Conservation (phyloP, 2,888 invertebrate species). For the Meandrusa payeni region DNA sequence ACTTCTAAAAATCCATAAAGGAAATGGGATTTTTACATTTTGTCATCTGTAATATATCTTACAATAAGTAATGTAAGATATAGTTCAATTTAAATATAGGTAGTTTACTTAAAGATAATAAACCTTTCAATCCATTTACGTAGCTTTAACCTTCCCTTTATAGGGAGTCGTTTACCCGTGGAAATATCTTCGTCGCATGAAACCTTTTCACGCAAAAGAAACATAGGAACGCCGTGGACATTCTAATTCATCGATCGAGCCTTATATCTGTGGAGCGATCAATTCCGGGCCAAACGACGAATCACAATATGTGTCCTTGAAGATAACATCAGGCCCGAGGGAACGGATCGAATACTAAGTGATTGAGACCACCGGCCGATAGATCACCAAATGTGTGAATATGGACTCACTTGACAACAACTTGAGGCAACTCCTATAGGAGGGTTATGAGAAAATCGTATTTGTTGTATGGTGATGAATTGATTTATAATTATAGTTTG, state of each 20-base stretch:
- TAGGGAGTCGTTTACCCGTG: conserved; percentile 30
- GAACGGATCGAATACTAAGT: conserved; percentile 65
- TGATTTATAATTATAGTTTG: conserved; percentile 21
- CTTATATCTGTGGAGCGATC: conserved; percentile 59
- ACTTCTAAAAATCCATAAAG: no score
- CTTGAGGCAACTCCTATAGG: conserved; percentile 26
- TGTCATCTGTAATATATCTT: no score
- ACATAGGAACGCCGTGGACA: conserved; percentile 35
- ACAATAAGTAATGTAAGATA: no score
- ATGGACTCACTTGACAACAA: conserved; percentile 22
- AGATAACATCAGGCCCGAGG: conserved; percentile 53
- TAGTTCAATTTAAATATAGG: no score
- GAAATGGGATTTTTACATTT: no score
- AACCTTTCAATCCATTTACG: conserved; percentile 16
- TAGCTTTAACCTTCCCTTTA: conserved; percentile 19
- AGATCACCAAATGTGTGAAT: conserved; percentile 36
- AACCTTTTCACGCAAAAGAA: conserved; percentile 47
- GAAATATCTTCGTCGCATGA: conserved; percentile 49
- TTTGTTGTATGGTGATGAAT: conserved; percentile 10
- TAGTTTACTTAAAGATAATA: no score
- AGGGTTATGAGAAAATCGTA: conserved; percentile 26
- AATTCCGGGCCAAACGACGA: conserved; percentile 66
- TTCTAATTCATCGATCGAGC: conserved; percentile 59
- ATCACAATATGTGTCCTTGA: conserved; percentile 73
- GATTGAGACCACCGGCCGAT: conserved; percentile 63